Conservation (phyloP, 92 coral and sea anemone species). For the Parazoanthus darwini region DNA sequence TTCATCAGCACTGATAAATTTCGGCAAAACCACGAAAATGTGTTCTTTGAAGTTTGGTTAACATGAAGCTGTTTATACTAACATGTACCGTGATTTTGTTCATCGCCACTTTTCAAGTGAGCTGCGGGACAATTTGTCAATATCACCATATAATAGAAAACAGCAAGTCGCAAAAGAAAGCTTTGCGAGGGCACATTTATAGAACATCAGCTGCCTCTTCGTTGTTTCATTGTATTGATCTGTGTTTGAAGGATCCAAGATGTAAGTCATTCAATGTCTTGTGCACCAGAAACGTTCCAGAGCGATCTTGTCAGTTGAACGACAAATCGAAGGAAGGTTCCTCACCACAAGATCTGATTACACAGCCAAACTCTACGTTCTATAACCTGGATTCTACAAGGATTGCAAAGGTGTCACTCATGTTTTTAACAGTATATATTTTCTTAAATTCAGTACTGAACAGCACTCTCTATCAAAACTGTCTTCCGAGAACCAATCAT, state of each 20-base stretch:
- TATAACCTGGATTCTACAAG: constrained; percentile 9
- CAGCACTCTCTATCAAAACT: too few relatives aligned
- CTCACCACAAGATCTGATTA: background rate
- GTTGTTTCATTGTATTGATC: constrained; percentile 6
- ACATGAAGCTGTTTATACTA: background rate
- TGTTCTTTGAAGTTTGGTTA: too few relatives aligned
- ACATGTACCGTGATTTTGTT: background rate
- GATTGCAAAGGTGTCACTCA: constrained; percentile 12
- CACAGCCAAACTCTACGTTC: constrained; percentile 14
- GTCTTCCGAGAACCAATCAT: too few relatives aligned
- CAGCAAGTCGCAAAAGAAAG: background rate
- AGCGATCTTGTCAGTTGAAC: constrained; percentile 19
- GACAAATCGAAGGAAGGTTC: background rate
- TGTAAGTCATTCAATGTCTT: constrained; percentile 13
- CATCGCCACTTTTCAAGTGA: background rate
- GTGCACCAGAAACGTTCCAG: background rate
- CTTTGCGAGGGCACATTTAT: constrained; percentile 1
- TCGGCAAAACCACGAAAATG: too few relatives aligned
- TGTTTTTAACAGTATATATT: too few relatives aligned
- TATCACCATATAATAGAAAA: background rate
- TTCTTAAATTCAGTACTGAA: too few relatives aligned
- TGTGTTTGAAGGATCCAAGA: constrained; percentile 15
- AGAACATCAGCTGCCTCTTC: background rate
- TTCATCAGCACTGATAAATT: too few relatives aligned
- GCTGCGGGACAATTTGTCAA: background rate